Evolutionary conservation across 1,140 invertebrate species (phyloP), one percentile per base, ranked within the genome.

Genomic region (Philopotamus ludificatus): DNA sequence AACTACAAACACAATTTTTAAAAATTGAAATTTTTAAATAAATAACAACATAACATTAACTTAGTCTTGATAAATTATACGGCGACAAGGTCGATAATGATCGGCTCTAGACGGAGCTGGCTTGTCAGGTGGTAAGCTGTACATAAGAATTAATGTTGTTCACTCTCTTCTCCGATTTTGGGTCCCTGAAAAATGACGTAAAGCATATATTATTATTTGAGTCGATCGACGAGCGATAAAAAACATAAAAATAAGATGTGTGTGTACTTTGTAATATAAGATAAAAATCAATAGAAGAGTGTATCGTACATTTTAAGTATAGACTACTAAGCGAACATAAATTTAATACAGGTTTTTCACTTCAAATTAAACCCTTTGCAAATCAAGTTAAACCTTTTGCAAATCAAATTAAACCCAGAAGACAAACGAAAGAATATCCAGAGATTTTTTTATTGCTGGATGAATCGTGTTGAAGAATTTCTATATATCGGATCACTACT

Each of bases 111-210:
- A 55, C 45, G 68, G 57, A 65, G 68, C 61, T 75, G 74, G 79
- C 76, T 79, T 81, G 79, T 81, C 79, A 81, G 78, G 79, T 80
- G 76, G 79, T 78, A 74, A 81, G 79, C 75, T 78, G 75, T 73
- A 80, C 76, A 75, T 78, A 81, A 71, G 79, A 79, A 71, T 72
- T 81, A 81, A 80, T 80, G 79, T 73, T 81, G 79, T 78, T 81
- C 79, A 77, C 73, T 72, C 79, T 80, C 79, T 81, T 81, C 79
- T 81, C 79, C 79, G 77, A 76, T 74, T 81, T 81, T 80, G 79
- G 77, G 77, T 81, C 79, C 79, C 79, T 81, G 28, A 34, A 34
- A 34, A 34, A 34, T 34, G 28, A 7, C n/a, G n/a, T n/a, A n/a
- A n/a, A n/a, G n/a, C n/a, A n/a, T n/a, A n/a, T n/a, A n/a, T n/a